Base-by-base conservation (phyloP, 2,888 invertebrate genomes). In the Drosophila setosimentum region DNA sequence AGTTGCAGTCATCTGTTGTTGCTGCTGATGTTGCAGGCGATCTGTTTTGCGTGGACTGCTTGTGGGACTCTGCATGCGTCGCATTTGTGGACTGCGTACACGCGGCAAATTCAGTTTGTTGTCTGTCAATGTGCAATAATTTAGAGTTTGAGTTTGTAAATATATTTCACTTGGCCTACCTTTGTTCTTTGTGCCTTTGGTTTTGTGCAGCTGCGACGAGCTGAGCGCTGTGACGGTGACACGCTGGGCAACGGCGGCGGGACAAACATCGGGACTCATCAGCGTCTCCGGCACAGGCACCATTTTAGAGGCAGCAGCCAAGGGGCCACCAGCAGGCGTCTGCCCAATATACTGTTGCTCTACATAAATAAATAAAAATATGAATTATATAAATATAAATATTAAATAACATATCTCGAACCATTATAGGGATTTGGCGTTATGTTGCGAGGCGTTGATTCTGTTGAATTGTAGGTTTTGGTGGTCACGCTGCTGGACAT, bases 281-380 rank as follows among this genome's bases (percentile, higher is more conserved):
- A 97, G 93, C 0, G 97, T 96, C 92, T 97, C 97, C 0, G 97
- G 97, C 33, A 97, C 97, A 0, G 97, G 97, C 0, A 97, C 96
- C 94, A 97, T 96, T 93, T 97, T 97, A 0, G 97, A 97, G 13
- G 97, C 96, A 13, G 97, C 96, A 89, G 96, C 96, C 69, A 97
- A 92, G 0, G 97, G 96, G 18, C 93, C 93, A 24, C 92, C 93
- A 48, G 69, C 70, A 0, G 90, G 82, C 16, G 81, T 65, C 66
- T 88, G 80, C 13, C 82, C 82, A 18, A 83, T 68, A 35, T 73
- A 86, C 10, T 83, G 80, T 89, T 92, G 92, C 72, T 92, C 92
- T 92, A 30, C 21, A 30, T 42, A 18, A 16, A 5, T 2, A 21
- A 1, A 42, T n/a, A 1, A 1, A 2, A 27, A 2, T 21, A 3